Evolutionary conservation across 2,797 vertebrate species (phyloP).

Genomic region (Delichon dasypus): DNA sequence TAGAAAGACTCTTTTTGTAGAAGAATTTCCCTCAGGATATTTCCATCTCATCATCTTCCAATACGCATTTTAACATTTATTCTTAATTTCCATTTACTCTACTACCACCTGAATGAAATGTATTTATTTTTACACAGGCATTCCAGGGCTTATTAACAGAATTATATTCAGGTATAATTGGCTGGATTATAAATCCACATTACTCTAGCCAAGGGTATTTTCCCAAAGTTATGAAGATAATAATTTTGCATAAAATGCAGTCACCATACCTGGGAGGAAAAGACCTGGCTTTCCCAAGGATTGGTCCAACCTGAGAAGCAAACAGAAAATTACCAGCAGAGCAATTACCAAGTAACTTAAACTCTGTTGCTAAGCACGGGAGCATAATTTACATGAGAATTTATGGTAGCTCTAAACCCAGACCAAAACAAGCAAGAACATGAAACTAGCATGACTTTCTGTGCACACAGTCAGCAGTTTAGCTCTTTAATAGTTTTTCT

Average conservation of each 20-base stretch:
- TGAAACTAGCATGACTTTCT: background rate
- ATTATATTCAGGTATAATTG: background rate
- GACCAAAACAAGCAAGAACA: background rate
- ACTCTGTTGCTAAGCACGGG: background rate
- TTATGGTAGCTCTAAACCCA: constrained; percentile 1
- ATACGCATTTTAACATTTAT: background rate
- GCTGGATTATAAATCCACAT: background rate
- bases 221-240: background rate
- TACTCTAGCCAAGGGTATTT: background rate
- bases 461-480: background rate
- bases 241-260: background rate
- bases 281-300: constrained; percentile 88
- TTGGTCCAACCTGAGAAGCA: constrained; percentile 82
- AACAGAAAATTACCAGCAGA: background rate
- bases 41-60: background rate
- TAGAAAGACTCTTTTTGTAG: background rate
- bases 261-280: constrained; percentile 86
- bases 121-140: background rate
- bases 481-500: background rate
- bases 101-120: background rate
- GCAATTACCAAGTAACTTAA: background rate
- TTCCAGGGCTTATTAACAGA: background rate
- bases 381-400: constrained; percentile 1
- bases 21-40: background rate
- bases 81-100: background rate